phyloP scores from a whole-genome alignment of 1,140 invertebrate genomes.

The Drosophila nigrodunni region DNA sequence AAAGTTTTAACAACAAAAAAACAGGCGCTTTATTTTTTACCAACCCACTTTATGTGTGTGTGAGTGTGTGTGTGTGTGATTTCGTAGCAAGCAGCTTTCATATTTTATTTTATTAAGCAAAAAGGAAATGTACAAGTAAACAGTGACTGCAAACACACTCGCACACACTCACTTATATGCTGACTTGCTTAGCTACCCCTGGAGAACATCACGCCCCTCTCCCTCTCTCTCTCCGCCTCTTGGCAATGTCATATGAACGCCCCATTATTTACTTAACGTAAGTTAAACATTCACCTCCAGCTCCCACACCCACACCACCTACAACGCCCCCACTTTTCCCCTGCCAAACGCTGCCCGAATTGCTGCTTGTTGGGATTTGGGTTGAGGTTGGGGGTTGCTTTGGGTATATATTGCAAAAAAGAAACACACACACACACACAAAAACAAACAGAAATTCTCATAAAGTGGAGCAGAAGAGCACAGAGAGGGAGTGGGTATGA shows the following conservation, averaged over 20 bases:
- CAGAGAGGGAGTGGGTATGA: not conserved
- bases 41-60: not conserved
- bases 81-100: constrained; percentile 59
- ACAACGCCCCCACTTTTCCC: constrained; percentile 2
- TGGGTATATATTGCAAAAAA: constrained; percentile 52
- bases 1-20: not conserved
- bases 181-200: constrained; percentile 7
- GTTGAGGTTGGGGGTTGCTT: constrained; percentile 18
- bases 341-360: constrained; percentile 18
- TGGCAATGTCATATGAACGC: constrained; percentile 75
- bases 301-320: constrained; percentile 3
- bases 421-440: constrained; percentile 41
- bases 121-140: constrained; percentile 75
- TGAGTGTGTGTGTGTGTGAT: constrained; percentile 14
- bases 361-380: constrained; percentile 35
- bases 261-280: constrained; percentile 83
- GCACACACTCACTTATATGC: not conserved
- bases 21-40: not conserved
- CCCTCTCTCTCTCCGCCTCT: constrained; percentile 32
- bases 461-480: constrained; percentile 10
- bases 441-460: constrained; percentile 41
- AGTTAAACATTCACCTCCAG: constrained; percentile 72
- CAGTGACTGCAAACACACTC: constrained; percentile 67
- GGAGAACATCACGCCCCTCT: constrained; percentile 1
- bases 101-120: constrained; percentile 80